A percentile compares a stretch with the other conserved stretches of the same genome.
Conservation (phyloP, 2,113 vertebrate species). For the Phaethornis superciliosus region DNA sequence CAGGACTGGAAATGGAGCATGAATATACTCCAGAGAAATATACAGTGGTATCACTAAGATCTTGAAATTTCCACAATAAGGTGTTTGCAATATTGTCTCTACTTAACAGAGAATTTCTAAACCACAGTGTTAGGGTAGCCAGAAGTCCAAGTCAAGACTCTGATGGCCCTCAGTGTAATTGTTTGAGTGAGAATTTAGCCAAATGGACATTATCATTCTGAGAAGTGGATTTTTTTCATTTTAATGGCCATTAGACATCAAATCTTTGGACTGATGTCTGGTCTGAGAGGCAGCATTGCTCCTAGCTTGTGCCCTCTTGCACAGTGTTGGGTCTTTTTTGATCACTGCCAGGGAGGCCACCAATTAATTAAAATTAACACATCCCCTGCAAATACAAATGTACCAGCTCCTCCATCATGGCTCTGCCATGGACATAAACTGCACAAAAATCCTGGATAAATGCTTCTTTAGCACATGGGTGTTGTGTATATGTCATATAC, state of each 20-base stretch:
- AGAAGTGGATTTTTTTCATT: neutral
- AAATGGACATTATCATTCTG: neutral
- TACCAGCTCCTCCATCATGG: neutral
- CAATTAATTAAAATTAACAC: neutral
- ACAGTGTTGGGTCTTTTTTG: neutral
- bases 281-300: neutral
- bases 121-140: neutral
- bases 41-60: neutral
- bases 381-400: neutral
- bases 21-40: neutral
- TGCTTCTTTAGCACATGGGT: neutral
- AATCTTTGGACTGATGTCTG: neutral
- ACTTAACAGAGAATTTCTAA: neutral
- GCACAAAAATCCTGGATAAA: neutral
- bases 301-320: neutral
- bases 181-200: neutral
- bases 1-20: neutral
- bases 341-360: neutral
- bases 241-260: neutral
- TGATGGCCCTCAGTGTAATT: neutral
- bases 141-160: neutral
- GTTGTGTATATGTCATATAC: neutral
- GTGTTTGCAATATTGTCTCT: neutral
- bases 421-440: too few relatives aligned
- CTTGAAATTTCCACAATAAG: neutral